Percentiles rank a stretch among this genome's conserved stretches.
phyloP scores from a whole-genome alignment of 2,113 vertebrate species.

The Megaceryle torquata region DNA sequence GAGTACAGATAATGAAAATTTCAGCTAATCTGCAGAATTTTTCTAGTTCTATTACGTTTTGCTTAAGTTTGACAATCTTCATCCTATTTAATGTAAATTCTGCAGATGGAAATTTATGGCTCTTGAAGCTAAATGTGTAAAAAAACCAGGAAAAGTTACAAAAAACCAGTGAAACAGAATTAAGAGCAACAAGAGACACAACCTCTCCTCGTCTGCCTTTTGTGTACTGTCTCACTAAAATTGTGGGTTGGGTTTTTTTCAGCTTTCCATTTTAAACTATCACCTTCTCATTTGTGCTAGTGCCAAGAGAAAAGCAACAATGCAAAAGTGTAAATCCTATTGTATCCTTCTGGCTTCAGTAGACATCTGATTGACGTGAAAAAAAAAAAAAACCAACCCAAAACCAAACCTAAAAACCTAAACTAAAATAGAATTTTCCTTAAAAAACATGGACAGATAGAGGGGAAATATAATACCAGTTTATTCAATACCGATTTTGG shows the following conservation, averaged over 20 bases:
- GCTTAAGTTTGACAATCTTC: background rate
- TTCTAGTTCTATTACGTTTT: background rate
- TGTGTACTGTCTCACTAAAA: constrained; percentile 35
- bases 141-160: constrained; percentile 49
- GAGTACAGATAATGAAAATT: background rate
- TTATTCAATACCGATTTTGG: background rate
- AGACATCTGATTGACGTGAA: background rate
- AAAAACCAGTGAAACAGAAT: constrained; percentile 37
- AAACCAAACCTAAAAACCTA: too few relatives aligned
- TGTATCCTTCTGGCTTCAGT: background rate
- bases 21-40: background rate
- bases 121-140: constrained; percentile 40
- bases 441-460: background rate
- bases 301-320: background rate
- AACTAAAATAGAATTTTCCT: background rate
- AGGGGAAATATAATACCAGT: background rate
- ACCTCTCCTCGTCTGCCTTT: constrained; percentile 57
- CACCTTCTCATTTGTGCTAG: background rate
- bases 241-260: background rate
- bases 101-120: background rate
- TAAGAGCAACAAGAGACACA: constrained; percentile 48
- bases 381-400: background rate
- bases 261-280: constrained; percentile 25
- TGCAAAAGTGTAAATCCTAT: background rate
- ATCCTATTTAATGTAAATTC: background rate